Evolutionary conservation across 2,113 vertebrate genomes (phyloP), one percentile per base, ranked within the genome.

Genomic region (Nothobranchius kuhntae): DNA sequence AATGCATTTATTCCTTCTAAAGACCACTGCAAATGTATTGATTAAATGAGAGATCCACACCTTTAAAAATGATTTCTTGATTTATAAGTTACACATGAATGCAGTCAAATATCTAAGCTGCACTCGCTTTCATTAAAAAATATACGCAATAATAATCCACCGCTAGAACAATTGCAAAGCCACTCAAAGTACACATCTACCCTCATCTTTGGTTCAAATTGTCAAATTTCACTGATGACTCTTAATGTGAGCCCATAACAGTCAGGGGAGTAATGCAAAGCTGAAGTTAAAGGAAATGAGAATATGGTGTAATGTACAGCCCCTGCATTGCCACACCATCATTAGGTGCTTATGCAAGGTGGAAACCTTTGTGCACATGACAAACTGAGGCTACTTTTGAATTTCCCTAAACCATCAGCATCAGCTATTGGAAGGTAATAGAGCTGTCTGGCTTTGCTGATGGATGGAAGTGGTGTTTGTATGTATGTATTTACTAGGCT

Each of bases 371-470:
- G 44, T 12, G 30, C 58, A 73, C 15, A 61, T 82, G 81, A 86
- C 69, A 83, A 85, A 84, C 83, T 59, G 68, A 80, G 62, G 56
- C 71, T 68, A 77, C 78, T 83, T 83, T 78, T 73, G 66, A 81
- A 81, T 86, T 83, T 71, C 68, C 56, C 44, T 51, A 60, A 75
- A 81, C 63, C 83, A 81, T 86, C 75, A 82, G 75, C 81, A 81
- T 78, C 55, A 60, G 24, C 14, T 54, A 26, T 69, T 80, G 38
- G 0, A 13, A 66, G 82, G 76, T 85, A 90, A 90, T 87, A 65
- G 69, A 65, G 65, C 82, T 87, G 87, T 90, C 85, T 82, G 57
- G 45, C 56, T 51, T 5, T 46, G 9, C 59, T 89, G 85, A 87
- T 77, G 61, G 80, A 90, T 87, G 80, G 79, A 80, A 86, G 57